Conservation (phyloP, 2,888 invertebrate genomes). For the Fissipunctia ypsillon region DNA sequence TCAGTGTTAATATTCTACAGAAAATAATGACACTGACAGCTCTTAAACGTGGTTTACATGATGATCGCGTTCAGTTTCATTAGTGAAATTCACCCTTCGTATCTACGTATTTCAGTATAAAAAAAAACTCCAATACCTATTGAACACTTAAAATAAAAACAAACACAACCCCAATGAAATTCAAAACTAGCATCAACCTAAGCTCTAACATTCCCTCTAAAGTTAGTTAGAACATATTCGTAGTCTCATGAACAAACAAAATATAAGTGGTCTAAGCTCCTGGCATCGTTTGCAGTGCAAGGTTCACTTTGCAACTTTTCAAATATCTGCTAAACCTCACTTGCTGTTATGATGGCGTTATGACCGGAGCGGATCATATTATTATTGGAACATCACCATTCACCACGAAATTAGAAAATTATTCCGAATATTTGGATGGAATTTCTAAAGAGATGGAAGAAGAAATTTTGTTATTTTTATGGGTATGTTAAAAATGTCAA, state of each 20-base stretch:
- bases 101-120: not conserved
- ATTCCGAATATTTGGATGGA: constrained; percentile 12
- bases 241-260: constrained; percentile 46
- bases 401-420: constrained; percentile 24
- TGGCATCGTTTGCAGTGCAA: constrained; percentile 50
- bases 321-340: constrained; percentile 78
- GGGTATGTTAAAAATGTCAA: not conserved
- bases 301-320: constrained; percentile 85
- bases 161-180: constrained; percentile 6
- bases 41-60: too few relatives aligned
- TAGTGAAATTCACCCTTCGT: too few relatives aligned
- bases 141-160: not conserved
- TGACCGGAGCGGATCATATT: constrained; percentile 81
- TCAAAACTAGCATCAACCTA: constrained; percentile 22
- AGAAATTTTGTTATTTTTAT: not conserved
- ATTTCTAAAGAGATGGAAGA: not conserved
- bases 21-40: too few relatives aligned
- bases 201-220: constrained; percentile 35
- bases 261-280: constrained; percentile 62
- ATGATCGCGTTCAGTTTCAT: too few relatives aligned
- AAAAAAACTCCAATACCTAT: not conserved
- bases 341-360: constrained; percentile 78
- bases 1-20: too few relatives aligned
- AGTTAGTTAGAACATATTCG: constrained; percentile 57
- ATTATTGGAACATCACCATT: constrained; percentile 78